phyloP scores from a whole-genome alignment of 2,888 invertebrate species.

The Nomada fucata region DNA sequence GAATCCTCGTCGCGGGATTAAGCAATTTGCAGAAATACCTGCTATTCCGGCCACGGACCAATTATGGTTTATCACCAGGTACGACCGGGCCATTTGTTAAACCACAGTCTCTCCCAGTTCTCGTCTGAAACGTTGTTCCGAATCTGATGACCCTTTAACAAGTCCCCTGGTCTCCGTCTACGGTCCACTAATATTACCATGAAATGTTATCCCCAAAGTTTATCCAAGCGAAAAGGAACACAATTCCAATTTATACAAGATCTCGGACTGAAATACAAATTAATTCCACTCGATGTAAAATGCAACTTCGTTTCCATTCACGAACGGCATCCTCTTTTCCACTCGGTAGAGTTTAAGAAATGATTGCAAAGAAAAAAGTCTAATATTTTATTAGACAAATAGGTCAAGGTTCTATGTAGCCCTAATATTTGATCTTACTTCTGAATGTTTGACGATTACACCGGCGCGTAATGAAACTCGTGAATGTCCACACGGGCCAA shows the following conservation, averaged over 20 bases:
- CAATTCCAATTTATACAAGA: too few species aligned
- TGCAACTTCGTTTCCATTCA: too few species aligned
- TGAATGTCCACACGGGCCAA: not conserved
- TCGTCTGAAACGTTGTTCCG: constrained; percentile 20
- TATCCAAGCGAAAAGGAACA: too few species aligned
- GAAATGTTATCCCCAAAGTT: too few species aligned
- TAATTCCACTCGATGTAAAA: too few species aligned
- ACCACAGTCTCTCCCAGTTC: constrained; percentile 40
- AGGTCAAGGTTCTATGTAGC: not conserved
- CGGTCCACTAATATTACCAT: too few species aligned
- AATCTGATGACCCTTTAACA: constrained; percentile 20
- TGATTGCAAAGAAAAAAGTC: too few species aligned
- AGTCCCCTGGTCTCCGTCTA: not conserved
- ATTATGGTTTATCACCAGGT: constrained; percentile 43
- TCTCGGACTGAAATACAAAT: too few species aligned
- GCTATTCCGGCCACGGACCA: constrained; percentile 25
- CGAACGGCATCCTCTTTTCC: too few species aligned
- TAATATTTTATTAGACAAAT: not conserved
- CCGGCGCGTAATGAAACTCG: not conserved
- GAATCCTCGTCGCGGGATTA: constrained; percentile 16
- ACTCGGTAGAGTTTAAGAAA: too few species aligned
- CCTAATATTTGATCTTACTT: constrained; percentile 20
- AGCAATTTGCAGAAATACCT: constrained; percentile 47
- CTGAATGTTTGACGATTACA: constrained; percentile 5
- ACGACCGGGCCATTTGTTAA: constrained; percentile 50